These are phyloP conservation scores for Amitus sp. DNA, from an alignment of 2,888 invertebrate genomes.

Conservation along the genomic window DNA sequence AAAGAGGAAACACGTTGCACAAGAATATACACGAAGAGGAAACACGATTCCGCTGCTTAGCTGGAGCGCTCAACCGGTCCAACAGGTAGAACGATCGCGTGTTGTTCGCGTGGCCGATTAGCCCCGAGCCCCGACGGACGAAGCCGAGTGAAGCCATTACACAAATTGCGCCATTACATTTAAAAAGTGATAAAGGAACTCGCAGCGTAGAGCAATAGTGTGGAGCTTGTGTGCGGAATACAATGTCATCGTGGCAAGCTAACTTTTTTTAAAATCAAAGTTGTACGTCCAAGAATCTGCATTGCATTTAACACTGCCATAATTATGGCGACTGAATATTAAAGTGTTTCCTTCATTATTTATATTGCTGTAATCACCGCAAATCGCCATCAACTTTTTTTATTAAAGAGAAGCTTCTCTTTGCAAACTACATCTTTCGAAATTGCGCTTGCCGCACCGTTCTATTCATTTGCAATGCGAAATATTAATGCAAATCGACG, in stretches of 20 bases:
- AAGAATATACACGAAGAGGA: conserved; percentile 23
- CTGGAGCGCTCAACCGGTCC: conserved; percentile 48
- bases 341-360: no score
- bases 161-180: conserved; percentile 61
- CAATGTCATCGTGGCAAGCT: conserved; percentile 3
- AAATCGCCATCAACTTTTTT: no score
- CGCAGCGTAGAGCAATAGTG: conserved; percentile 9
- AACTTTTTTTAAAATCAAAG: neutral
- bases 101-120: conserved; percentile 64
- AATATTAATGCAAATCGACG: no score
- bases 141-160: conserved; percentile 55
- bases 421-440: no score
- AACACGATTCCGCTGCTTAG: conserved; percentile 24
- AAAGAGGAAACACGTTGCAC: conserved; percentile 26
- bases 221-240: conserved; percentile 2
- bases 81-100: conserved; percentile 61
- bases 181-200: conserved; percentile 40
- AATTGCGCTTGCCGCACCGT: no score
- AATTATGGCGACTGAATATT: no score
- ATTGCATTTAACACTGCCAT: neutral
- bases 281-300: neutral
- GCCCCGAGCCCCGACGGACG: conserved; percentile 51
- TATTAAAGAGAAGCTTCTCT: no score
- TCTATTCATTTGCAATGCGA: neutral
- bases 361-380: no score